Conservation (phyloP, 1,140 invertebrate genomes). For the Trichogramma pretiosum region DNA sequence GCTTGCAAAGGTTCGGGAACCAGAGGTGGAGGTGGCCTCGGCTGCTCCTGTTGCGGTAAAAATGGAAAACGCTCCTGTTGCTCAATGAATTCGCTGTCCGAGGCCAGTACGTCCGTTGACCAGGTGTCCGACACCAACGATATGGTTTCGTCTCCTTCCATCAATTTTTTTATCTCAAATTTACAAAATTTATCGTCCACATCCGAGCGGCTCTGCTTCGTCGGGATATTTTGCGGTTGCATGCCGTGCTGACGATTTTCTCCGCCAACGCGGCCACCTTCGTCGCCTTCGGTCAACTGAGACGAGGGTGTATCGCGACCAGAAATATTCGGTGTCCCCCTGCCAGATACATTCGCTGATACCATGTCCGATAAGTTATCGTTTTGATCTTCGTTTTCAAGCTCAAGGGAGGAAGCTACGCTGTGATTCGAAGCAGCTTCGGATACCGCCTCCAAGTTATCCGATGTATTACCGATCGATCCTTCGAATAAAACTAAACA, state of each 20-base stretch:
- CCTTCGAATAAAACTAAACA: constrained; percentile 45
- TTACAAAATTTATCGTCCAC: constrained; percentile 99
- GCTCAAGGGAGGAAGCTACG: constrained; percentile 81
- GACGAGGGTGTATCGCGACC: constrained; percentile 92
- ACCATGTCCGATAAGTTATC: constrained; percentile 94
- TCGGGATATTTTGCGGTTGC: constrained; percentile 51
- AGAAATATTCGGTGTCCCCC: constrained; percentile 83
- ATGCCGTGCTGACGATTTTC: constrained; percentile 45
- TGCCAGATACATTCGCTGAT: constrained; percentile 79
- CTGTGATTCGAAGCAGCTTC: constrained; percentile 92
- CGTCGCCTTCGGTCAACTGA: constrained; percentile 75
- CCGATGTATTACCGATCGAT: constrained; percentile 78
- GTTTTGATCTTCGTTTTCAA: constrained; percentile 79
- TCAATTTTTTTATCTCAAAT: constrained; percentile 87
- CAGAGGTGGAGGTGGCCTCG: constrained; percentile 25
- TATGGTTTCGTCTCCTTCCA: constrained; percentile 84
- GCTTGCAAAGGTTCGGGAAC: constrained; percentile 29
- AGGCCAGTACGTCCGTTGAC: constrained; percentile 92
- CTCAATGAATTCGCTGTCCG: constrained; percentile 83
- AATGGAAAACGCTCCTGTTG: constrained; percentile 54
- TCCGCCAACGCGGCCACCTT: constrained; percentile 43
- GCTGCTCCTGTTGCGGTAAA: constrained; percentile 28
- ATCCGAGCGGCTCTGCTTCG: constrained; percentile 72
- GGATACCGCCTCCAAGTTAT: constrained; percentile 88
- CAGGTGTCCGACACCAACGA: constrained; percentile 95